Evolutionary conservation across 2,797 vertebrate species (phyloP), one percentile per base, ranked within the genome.

Genomic region (Miichthys miiuy): DNA sequence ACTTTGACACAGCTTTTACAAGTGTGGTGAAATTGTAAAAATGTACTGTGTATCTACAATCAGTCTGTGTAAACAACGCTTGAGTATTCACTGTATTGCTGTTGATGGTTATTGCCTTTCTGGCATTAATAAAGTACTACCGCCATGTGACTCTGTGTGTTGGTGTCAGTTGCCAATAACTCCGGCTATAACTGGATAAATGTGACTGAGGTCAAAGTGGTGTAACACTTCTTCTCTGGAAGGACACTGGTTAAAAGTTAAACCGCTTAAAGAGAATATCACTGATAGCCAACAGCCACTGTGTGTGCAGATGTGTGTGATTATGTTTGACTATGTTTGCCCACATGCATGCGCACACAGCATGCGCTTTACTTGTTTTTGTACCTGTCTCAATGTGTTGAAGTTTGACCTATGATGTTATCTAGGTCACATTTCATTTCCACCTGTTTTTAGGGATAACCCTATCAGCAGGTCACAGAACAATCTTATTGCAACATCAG

Each of bases 241-340:
- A 14, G 23, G 17, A 71, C 57, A 58, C 60, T 79, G 21, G 84
- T 92, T 87, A 82, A 84, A 89, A 41, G 79, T 86, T 90, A 80
- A 89, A 86, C 85, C 10, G 6, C n/a, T 76, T 67, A 21, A 34
- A 72, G 27, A n/a, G n/a, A 83, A 50, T 58, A 30, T 80, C 6
- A 51, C 63, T 70, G 71, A 77, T 73, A 77, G 23, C 81, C 20
- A 50, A n/a, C 2, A 18, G 38, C 50, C 66, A 50, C 25, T 34
- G 17, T 72, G 58, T 27, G 30, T 23, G 13, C 47, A 30, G 14
- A 63, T 63, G 23, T 47, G 50, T 17, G 23, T 62, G 10, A 27
- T 0, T 34, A 25, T 72, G 54, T 61, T 14, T 57, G 46, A n/a
- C n/a, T 27, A 8, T 68, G 46, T 79, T 61, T 80, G 52, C 4